Percentiles rank a stretch among this genome's conserved stretches.
phyloP scores from a whole-genome alignment of 2,888 invertebrate genomes.

The Dicroscelio sp. region DNA sequence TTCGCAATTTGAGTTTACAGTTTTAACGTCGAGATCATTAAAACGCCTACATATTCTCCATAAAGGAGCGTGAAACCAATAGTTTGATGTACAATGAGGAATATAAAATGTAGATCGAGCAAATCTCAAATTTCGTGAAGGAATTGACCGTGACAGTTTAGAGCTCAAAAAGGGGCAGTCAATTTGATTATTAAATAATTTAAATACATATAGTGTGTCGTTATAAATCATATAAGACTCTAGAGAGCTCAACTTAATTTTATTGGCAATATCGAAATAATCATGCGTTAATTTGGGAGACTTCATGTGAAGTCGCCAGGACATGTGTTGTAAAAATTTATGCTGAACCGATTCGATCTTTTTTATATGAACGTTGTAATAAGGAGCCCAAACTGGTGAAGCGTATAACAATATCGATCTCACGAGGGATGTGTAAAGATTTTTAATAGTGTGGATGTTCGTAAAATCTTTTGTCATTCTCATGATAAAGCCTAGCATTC shows the following conservation, averaged over 20 bases:
- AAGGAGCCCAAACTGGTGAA: not conserved
- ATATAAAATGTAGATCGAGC: not conserved
- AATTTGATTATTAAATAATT: not conserved
- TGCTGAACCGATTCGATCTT: not conserved
- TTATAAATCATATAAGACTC: not conserved
- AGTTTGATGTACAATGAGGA: not conserved
- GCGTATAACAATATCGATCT: not conserved
- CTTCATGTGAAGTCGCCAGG: slow-evolving; percentile 1
- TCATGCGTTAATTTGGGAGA: not conserved
- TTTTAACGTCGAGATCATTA: not conserved
- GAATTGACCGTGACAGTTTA: not conserved
- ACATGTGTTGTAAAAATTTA: not conserved
- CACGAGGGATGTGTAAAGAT: not conserved
- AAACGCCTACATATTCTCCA: not conserved
- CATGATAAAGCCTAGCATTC: not conserved
- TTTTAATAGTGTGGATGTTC: not conserved
- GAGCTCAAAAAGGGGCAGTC: not conserved
- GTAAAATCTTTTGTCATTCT: not conserved
- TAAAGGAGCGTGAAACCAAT: not conserved
- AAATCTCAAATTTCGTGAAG: not conserved
- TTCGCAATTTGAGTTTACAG: not conserved
- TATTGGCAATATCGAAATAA: not conserved
- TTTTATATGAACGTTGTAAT: not conserved
- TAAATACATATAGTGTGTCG: not conserved
- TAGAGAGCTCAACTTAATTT: not conserved